Evolutionary conservation across 1,140 invertebrate genomes (phyloP), one percentile per base, ranked within the genome.

Genomic region (Aphidius ervi): DNA sequence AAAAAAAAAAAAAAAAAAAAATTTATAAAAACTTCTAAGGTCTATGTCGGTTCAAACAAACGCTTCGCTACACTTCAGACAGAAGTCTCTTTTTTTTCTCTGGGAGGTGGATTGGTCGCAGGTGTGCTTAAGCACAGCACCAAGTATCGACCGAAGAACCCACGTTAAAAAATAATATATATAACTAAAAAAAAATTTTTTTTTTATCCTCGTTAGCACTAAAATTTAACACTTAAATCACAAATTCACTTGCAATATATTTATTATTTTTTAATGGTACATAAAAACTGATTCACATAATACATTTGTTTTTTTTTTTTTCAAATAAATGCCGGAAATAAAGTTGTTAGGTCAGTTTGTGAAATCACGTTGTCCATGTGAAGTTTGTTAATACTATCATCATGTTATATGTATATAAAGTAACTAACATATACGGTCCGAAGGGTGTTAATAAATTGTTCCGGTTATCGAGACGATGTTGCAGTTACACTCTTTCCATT

Each of bases 401-500:
- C 0, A 4, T 31, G 4, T 31, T 31, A 31, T 31, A 31, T 31
- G 2, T 31, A 31, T 31, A 31, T 31, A 31, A 31, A 31, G 23
- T 31, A 31, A 31, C 23, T 31, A 61, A 53, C 56, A 64, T 57
- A 52, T 20, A 56, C 47, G 41, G 40, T 53, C 56, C 53, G 50
- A 53, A 58, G 62, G 67, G 65, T 58, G 64, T 63, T 71, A 67
- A 70, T 68, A 68, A 71, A 70, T 67, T 68, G 68, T 70, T 71
- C 67, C 68, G 69, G 63, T 69, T 69, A 69, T 70, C 69, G 63
- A 60, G 58, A 41, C 64, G 62, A 65, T 63, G 63, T 63, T 63
- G 65, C 59, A 56, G 42, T 42, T 53, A 42, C 6, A 23, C 61
- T 49, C 41, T 20, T 7, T 16, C 50, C 48, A 45, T 37, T 43